Percentiles rank a stretch among this genome's conserved stretches.
These are phyloP conservation scores for Tanypteryx hageni DNA, from an alignment of 2,888 invertebrate genomes.

Conservation along the genomic window DNA sequence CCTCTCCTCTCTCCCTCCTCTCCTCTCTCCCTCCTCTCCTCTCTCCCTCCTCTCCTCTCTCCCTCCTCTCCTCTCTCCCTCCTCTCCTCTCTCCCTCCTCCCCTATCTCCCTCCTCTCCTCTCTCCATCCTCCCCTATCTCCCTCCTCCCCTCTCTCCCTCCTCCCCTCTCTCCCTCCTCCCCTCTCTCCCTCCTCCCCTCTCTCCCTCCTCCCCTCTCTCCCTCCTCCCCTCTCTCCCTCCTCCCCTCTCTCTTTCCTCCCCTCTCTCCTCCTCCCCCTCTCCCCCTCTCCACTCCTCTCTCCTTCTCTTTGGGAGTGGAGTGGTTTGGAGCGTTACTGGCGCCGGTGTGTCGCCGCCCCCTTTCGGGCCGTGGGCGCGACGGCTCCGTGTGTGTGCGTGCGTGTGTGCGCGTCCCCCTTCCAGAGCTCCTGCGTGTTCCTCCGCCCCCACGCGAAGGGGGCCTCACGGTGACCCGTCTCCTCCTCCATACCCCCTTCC, in stretches of 20 bases:
- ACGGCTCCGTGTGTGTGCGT: background rate
- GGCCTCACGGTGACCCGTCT: background rate
- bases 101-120: constrained; percentile 24
- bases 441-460: background rate
- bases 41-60: background rate
- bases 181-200: constrained; percentile 16
- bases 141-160: constrained; percentile 27
- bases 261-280: background rate
- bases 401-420: background rate
- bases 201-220: constrained; percentile 26
- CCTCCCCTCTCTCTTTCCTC: too few relatives aligned
- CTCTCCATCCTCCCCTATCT: too few relatives aligned
- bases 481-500: background rate
- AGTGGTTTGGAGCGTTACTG: background rate
- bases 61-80: background rate
- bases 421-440: background rate
- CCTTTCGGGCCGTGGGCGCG: constrained; percentile 32
- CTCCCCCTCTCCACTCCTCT: background rate
- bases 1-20: background rate
- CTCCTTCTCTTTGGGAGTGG: background rate
- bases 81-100: background rate
- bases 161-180: constrained; percentile 32
- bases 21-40: background rate
- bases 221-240: background rate
- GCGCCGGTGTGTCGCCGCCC: background rate